Base-by-base conservation (phyloP, 2,797 vertebrate genomes). In the Melanotaenia nigrans region DNA sequence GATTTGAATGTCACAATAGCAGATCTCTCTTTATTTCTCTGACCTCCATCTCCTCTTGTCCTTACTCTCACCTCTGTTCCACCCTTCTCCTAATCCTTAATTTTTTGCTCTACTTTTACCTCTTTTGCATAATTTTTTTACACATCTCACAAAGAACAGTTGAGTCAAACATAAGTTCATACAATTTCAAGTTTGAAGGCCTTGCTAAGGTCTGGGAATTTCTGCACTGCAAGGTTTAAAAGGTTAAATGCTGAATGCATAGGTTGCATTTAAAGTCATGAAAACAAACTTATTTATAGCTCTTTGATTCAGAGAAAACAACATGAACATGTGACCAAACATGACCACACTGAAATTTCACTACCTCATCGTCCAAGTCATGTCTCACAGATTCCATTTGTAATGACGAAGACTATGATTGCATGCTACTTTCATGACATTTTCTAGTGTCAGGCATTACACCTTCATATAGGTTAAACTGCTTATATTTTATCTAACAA, bases 21-120 rank as follows among this genome's bases (percentile, higher is more conserved):
- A 73, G 68, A 78, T 57, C 71, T 77, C 56, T 30, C n/a, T 54
- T 51, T 30, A 40, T 38, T 61, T 32, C 71, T 35, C 54, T 28
- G 74, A 80, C 76, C 74, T 75, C 66, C 30, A 61, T 79, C 78
- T 83, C 82, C 66, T 84, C 75, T 76, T 82, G 84, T 85, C 87
- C 83, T 71, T 58, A 1, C 18, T 12, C 59, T 89, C 78, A 82
- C 78, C 79, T 80, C 74, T 0, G 32, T 6, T 65, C 65, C 65
- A 3, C 14, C 7, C 64, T 59, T 14, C 63, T 60, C 45, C 65
- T 57, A 2, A 68, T 57, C 61, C 42, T 32, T 55, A 28, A 6
- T n/a, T 24, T 56, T 2, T 72, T 33, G 55, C n/a, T 33, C 40
- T 58, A 61, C 47, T 25, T 49, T 45, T 38, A 20, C 38, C 38